Percentiles rank a stretch among this genome's conserved stretches.
These are phyloP conservation scores for Cistogaster globosa DNA, from an alignment of 2,888 invertebrate species.

Conservation along the genomic window DNA sequence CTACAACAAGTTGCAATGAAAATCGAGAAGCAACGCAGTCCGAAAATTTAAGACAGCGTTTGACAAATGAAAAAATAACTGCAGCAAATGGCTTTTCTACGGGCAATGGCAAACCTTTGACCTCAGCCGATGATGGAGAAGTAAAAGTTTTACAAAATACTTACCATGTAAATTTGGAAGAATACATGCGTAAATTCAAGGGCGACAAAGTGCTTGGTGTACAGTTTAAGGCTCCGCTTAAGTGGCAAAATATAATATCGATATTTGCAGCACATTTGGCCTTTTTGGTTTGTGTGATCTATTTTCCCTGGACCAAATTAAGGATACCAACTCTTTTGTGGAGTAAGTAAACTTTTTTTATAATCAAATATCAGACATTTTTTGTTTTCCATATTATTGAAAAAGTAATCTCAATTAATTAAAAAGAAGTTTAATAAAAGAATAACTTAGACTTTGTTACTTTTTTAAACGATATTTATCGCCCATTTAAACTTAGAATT, in stretches of 20 bases:
- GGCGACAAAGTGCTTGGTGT: slow-evolving; percentile 80
- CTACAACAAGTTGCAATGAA: slow-evolving; percentile 73
- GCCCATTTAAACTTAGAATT: too few species aligned
- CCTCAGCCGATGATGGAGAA: slow-evolving; percentile 65
- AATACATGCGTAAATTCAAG: slow-evolving; percentile 78
- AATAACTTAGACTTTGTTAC: too few species aligned
- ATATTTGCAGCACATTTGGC: slow-evolving; percentile 84
- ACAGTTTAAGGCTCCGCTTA: slow-evolving; percentile 86
- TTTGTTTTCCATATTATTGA: too few species aligned
- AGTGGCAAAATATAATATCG: slow-evolving; percentile 86
- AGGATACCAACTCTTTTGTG: slow-evolving; percentile 84
- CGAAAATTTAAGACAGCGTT: slow-evolving; percentile 63
- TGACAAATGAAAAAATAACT: slow-evolving; percentile 59
- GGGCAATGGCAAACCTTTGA: slow-evolving; percentile 61
- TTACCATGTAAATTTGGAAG: slow-evolving; percentile 78
- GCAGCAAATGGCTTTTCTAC: slow-evolving; percentile 63
- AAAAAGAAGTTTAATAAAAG: too few species aligned
- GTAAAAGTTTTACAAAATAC: slow-evolving; percentile 72
- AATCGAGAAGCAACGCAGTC: slow-evolving; percentile 49
- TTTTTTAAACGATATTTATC: too few species aligned
- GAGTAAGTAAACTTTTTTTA: slow-evolving; percentile 84
- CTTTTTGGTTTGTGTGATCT: slow-evolving; percentile 81
- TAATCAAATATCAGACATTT: too few species aligned
- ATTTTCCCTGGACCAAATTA: slow-evolving; percentile 78
- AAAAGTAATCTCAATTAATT: too few species aligned